These are phyloP conservation scores for Tipula vernalis DNA, from an alignment of 2,888 invertebrate genomes.

Conservation along the genomic window DNA sequence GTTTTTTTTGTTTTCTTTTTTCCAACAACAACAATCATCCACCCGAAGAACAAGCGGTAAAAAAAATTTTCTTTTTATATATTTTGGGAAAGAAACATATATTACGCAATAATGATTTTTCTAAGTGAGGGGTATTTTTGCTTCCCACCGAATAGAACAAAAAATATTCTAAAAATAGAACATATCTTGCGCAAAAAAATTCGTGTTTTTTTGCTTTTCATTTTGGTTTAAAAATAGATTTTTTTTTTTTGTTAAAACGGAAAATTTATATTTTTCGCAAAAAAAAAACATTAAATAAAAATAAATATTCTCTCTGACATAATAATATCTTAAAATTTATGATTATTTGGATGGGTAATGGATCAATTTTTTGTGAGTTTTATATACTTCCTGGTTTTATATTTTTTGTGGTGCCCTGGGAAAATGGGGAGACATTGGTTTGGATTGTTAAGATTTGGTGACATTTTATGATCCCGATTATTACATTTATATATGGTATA, in stretches of 20 bases:
- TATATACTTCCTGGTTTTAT: neutral
- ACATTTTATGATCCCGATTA: neutral
- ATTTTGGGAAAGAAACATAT: neutral
- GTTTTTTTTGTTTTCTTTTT: neutral
- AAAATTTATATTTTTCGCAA: neutral
- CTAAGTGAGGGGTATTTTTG: neutral
- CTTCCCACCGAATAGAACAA: neutral
- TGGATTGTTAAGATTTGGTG: neutral
- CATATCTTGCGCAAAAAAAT: neutral
- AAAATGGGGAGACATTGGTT: neutral
- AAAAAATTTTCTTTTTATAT: neutral
- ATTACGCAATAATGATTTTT: neutral
- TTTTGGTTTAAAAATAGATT: neutral
- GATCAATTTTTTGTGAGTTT: neutral
- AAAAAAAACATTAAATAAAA: neutral
- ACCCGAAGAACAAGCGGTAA: neutral
- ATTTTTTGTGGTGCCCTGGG: neutral
- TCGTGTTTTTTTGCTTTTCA: neutral
- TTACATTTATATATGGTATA: neutral
- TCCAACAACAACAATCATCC: neutral
- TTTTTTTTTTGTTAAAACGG: neutral
- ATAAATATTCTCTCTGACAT: neutral
- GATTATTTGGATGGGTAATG: neutral
- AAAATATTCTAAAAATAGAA: neutral
- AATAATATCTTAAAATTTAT: neutral